Evolutionary conservation across 2,888 invertebrate species (phyloP).

Genomic region (Cyclophora albipunctata): DNA sequence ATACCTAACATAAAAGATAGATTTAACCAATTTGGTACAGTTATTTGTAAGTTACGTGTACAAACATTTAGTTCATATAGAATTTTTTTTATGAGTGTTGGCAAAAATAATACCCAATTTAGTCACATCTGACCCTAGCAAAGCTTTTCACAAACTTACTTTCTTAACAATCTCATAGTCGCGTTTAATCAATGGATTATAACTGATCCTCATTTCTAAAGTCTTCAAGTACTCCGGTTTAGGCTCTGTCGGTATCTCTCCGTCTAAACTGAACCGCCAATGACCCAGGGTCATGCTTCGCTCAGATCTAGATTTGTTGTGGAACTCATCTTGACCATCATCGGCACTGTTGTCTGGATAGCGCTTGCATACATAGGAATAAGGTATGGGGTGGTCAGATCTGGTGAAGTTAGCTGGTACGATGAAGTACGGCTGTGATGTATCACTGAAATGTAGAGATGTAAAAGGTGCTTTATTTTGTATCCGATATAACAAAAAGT

Average conservation of each 20-base stretch:
- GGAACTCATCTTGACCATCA: slow-evolving; percentile 39
- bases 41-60: too few relatives aligned
- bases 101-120: too few relatives aligned
- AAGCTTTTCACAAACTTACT: slow-evolving; percentile 27
- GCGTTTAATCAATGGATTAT: slow-evolving; percentile 46
- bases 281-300: slow-evolving; percentile 67
- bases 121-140: too few relatives aligned
- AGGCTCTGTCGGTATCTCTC: slow-evolving; percentile 78
- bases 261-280: slow-evolving; percentile 77
- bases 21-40: too few relatives aligned
- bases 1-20: too few relatives aligned
- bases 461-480: neutral
- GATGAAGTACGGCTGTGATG: slow-evolving; percentile 73
- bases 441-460: slow-evolving; percentile 31
- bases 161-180: slow-evolving; percentile 66
- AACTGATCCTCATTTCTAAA: slow-evolving; percentile 51
- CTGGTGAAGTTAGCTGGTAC: slow-evolving; percentile 87
- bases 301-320: slow-evolving; percentile 42
- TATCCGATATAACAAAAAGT: too few relatives aligned
- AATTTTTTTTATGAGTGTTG: too few relatives aligned
- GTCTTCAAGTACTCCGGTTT: slow-evolving; percentile 73
- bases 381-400: slow-evolving; percentile 77
- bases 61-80: too few relatives aligned
- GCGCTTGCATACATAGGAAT: slow-evolving; percentile 53
- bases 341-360: slow-evolving; percentile 26